Conservation (phyloP, 2,888 invertebrate genomes). For the Lampropteryx suffumata region DNA sequence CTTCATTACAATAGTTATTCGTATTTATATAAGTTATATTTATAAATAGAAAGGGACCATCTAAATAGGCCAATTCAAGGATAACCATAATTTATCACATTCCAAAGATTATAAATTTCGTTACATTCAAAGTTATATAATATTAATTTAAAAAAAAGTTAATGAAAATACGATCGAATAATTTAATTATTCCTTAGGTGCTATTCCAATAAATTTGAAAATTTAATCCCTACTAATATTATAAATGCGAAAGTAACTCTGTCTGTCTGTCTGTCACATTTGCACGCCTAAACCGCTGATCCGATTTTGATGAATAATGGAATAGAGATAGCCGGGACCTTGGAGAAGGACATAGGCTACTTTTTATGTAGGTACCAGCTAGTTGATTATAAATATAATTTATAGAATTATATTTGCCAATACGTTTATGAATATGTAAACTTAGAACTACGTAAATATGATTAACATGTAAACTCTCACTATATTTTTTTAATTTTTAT, state of each 20-base stretch:
- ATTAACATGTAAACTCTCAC: slow-evolving; percentile 43
- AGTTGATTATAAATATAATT: too few species aligned
- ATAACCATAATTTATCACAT: slow-evolving; percentile 47
- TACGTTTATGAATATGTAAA: slow-evolving; percentile 5
- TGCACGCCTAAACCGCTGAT: too few species aligned
- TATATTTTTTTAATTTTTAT: slow-evolving; percentile 47
- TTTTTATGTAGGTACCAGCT: too few species aligned
- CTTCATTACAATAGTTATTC: slow-evolving; percentile 14
- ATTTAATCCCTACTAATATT: too few species aligned
- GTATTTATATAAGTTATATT: slow-evolving; percentile 13
- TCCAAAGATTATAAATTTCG: slow-evolving; percentile 47
- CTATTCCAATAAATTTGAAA: slow-evolving; percentile 40
- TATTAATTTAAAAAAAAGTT: slow-evolving; percentile 35
- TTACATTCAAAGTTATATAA: slow-evolving; percentile 40
- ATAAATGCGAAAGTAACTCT: too few species aligned
- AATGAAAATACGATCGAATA: slow-evolving; percentile 47
- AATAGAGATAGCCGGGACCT: too few species aligned
- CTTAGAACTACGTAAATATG: slow-evolving; percentile 32
- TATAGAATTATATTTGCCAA: too few species aligned
- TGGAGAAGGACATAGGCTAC: too few species aligned
- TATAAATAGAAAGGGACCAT: slow-evolving; percentile 30
- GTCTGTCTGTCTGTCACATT: too few species aligned
- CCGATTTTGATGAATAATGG: too few species aligned
- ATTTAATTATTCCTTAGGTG: slow-evolving; percentile 59
- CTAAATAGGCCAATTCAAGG: slow-evolving; percentile 57